A percentile compares a stretch with the other conserved stretches of the same genome.
phyloP scores from a whole-genome alignment of 2,113 vertebrate genomes.

The Noctilio leporinus region DNA sequence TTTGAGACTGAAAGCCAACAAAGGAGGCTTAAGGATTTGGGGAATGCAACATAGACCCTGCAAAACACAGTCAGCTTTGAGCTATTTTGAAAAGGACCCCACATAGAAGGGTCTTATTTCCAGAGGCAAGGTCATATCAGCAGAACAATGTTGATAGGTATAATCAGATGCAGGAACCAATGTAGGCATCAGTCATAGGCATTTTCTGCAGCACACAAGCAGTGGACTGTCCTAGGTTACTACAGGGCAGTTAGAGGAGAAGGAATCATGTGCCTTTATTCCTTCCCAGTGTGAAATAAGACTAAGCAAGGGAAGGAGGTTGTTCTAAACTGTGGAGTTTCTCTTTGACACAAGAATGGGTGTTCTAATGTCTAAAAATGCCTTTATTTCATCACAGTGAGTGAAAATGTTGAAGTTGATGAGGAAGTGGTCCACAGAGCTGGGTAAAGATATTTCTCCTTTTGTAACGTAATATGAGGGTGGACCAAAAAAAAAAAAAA shows the following conservation, averaged over 20 bases:
- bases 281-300: not conserved
- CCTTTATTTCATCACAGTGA: not conserved
- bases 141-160: not conserved
- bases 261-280: not conserved
- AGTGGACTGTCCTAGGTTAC: not conserved
- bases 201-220: not conserved
- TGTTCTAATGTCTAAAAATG: not conserved
- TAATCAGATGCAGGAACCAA: not conserved
- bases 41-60: not conserved
- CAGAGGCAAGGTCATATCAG: not conserved
- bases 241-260: not conserved
- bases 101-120: not conserved
- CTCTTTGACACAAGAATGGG: not conserved
- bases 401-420: not conserved
- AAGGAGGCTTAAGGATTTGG: not conserved
- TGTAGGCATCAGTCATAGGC: not conserved
- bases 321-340: not conserved
- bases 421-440: not conserved
- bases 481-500: no score
- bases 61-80: not conserved
- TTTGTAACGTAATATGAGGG: not conserved
- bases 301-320: not conserved
- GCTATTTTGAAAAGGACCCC: not conserved
- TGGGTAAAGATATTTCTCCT: not conserved
- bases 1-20: not conserved